These are phyloP conservation scores for Triplophysa rosa DNA, from an alignment of 2,113 vertebrate species.

Conservation along the genomic window DNA sequence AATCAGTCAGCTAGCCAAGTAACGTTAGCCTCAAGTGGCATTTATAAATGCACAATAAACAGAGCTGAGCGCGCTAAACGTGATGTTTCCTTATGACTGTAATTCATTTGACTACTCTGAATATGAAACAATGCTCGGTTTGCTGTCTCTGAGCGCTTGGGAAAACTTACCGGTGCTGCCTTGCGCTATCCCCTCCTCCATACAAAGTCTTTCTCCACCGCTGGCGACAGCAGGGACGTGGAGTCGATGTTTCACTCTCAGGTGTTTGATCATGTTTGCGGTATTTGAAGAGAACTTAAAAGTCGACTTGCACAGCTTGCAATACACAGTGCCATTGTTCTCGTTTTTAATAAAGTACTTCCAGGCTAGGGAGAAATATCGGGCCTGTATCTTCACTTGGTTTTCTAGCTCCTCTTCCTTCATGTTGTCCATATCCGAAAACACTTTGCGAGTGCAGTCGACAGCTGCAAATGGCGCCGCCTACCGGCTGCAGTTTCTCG, in stretches of 20 bases:
- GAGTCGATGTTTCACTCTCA: conserved; percentile 25
- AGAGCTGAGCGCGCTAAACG: background rate
- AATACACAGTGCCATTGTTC: conserved; percentile 16
- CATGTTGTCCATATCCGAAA: conserved; percentile 32
- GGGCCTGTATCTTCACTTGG: conserved; percentile 4
- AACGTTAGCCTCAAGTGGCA: background rate
- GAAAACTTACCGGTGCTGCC: conserved; percentile 3
- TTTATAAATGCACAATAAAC: background rate
- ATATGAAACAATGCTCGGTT: background rate
- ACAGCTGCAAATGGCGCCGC: conserved; percentile 1
- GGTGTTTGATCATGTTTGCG: conserved; percentile 36
- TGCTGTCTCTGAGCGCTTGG: background rate
- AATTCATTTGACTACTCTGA: background rate
- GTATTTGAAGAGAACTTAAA: conserved; percentile 35
- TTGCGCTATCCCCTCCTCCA: background rate
- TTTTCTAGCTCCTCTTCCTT: conserved; percentile 9
- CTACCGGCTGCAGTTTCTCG: background rate
- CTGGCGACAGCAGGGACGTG: background rate
- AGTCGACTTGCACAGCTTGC: conserved; percentile 19
- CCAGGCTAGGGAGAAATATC: conserved; percentile 31
- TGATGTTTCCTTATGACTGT: background rate
- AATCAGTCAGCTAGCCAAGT: background rate
- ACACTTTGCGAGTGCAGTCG: background rate
- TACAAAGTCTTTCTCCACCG: conserved; percentile 4
- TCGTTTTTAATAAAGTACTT: conserved; percentile 58